Conservation (phyloP, 2,888 invertebrate genomes). For the Pachycephus smyrnensis region DNA sequence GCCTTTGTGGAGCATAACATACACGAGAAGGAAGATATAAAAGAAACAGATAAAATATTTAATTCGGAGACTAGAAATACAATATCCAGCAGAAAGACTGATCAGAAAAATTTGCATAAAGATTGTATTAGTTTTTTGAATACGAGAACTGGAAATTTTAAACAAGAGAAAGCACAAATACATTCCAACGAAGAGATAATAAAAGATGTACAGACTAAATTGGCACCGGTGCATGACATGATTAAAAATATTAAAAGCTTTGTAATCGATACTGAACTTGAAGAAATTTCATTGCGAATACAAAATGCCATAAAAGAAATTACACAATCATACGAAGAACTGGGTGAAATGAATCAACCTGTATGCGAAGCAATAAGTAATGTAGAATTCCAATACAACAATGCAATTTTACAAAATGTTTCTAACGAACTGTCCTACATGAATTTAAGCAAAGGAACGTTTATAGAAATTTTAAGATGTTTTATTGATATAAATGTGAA, state of each 20-base stretch:
- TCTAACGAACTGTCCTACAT: constrained; percentile 38
- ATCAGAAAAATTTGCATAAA: too few relatives aligned
- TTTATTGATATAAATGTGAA: constrained; percentile 72
- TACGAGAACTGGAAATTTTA: neutral
- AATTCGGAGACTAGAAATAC: constrained; percentile 7
- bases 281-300: constrained; percentile 42
- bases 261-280: constrained; percentile 39
- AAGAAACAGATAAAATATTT: too few relatives aligned
- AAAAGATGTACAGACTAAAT: constrained; percentile 41
- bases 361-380: constrained; percentile 53
- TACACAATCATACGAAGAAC: constrained; percentile 41
- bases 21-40: too few relatives aligned
- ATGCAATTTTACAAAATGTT: constrained; percentile 53
- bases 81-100: constrained; percentile 10
- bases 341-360: constrained; percentile 44
- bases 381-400: constrained; percentile 54
- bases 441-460: constrained; percentile 38
- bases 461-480: constrained; percentile 66
- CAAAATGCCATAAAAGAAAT: constrained; percentile 41
- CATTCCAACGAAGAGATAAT: constrained; percentile 20
- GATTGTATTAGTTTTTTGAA: neutral
- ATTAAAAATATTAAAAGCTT: constrained; percentile 34
- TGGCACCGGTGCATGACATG: constrained; percentile 44
- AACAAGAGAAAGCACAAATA: constrained; percentile 7
- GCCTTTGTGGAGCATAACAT: too few relatives aligned